Conservation (phyloP, 2,113 vertebrate species). For the Cochlearius cochlearius region DNA sequence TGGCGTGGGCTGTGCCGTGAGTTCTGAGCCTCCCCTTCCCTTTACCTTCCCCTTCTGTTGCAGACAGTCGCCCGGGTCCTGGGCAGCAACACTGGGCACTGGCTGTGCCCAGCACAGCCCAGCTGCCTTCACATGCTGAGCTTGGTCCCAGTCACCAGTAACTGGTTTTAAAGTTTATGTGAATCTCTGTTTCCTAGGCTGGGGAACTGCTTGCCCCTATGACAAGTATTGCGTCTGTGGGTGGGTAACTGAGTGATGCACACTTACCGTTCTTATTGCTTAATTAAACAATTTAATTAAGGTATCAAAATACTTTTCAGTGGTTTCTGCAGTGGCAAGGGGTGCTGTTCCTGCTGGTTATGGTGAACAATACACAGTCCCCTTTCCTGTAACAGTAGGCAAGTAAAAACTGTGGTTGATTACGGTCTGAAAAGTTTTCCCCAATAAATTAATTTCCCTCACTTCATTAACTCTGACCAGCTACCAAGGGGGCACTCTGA, state of each 20-base stretch:
- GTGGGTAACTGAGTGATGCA: neutral
- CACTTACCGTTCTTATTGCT: neutral
- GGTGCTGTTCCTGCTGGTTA: neutral
- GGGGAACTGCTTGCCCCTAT: neutral
- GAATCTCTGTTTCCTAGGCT: neutral
- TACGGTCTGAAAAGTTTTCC: neutral
- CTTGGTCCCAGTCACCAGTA: neutral
- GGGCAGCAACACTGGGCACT: rapidly evolving
- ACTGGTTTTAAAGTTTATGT: neutral
- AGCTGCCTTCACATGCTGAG: neutral
- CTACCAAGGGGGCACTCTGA: neutral
- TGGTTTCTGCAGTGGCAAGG: neutral
- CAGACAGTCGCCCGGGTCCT: rapidly evolving
- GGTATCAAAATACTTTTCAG: neutral
- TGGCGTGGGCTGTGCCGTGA: neutral
- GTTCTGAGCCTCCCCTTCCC: neutral
- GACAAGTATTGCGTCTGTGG: neutral
- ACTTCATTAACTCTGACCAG: neutral
- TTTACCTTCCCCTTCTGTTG: rapidly evolving
- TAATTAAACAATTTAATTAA: neutral
- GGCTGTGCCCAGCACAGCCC: neutral
- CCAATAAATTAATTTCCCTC: conserved; percentile 20
- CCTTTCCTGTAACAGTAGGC: neutral
- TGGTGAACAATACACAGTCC: neutral
- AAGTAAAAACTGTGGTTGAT: neutral